phyloP scores from a whole-genome alignment of 2,797 vertebrate species.

The Pipistrellus pipistrellus region DNA sequence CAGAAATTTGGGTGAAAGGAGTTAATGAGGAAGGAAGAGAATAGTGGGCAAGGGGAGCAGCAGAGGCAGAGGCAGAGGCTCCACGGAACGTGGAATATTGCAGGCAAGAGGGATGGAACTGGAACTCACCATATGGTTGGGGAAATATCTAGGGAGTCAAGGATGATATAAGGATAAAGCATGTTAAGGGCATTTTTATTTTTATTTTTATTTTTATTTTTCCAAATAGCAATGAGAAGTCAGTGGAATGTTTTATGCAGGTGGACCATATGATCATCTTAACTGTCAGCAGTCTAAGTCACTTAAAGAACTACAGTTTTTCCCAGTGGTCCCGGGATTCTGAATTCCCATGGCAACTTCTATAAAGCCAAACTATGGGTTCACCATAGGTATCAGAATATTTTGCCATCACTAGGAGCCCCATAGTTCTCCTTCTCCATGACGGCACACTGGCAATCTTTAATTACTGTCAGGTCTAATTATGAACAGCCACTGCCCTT shows the following conservation, averaged over 20 bases:
- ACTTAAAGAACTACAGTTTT: neutral
- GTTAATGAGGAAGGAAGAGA: constrained; percentile 30
- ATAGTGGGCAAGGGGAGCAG: neutral
- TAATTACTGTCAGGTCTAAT: constrained; percentile 76
- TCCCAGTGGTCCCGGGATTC: neutral
- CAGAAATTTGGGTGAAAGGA: neutral
- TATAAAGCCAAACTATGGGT: neutral
- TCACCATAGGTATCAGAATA: neutral
- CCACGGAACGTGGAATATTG: neutral
- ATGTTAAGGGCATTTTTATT: neutral
- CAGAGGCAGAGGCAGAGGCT: neutral
- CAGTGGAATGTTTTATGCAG: neutral
- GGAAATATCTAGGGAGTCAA: neutral
- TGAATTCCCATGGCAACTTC: neutral
- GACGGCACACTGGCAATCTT: constrained; percentile 60
- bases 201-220: neutral
- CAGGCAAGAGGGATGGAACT: neutral
- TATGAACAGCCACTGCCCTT: constrained; percentile 71
- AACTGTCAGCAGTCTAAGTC: neutral
- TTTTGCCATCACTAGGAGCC: constrained; percentile 19
- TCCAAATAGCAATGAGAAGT: neutral
- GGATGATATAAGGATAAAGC: neutral
- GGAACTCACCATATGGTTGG: neutral
- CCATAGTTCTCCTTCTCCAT: constrained; percentile 51
- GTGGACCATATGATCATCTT: neutral